These are phyloP conservation scores for Sinhomidia bicolor DNA, from an alignment of 2,888 invertebrate species.

Conservation along the genomic window DNA sequence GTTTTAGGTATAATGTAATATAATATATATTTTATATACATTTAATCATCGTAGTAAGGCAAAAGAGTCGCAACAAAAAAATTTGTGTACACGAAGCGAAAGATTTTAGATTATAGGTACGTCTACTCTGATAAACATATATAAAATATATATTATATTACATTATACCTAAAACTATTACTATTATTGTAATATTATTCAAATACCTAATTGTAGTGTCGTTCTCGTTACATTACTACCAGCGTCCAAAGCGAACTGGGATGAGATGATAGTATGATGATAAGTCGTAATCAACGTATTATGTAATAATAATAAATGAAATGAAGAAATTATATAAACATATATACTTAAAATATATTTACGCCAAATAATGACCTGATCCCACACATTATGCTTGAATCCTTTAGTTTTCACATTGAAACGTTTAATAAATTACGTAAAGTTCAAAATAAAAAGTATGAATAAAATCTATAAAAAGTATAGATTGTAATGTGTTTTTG, in stretches of 20 bases:
- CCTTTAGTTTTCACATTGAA: constrained; percentile 63
- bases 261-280: constrained; percentile 19
- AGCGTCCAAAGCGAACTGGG: constrained; percentile 17
- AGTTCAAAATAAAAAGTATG: constrained; percentile 46
- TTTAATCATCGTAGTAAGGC: constrained; percentile 54
- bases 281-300: constrained; percentile 56
- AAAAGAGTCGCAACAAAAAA: constrained; percentile 56
- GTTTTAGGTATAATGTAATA: no score
- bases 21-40: constrained; percentile 28
- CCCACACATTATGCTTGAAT: constrained; percentile 66
- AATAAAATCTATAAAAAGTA: not conserved
- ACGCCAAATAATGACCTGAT: constrained; percentile 70
- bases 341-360: constrained; percentile 61
- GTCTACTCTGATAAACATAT: not conserved
- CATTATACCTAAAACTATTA: not conserved
- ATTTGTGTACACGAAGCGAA: constrained; percentile 63
- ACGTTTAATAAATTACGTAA: constrained; percentile 61
- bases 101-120: constrained; percentile 41
- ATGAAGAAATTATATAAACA: constrained; percentile 50
- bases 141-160: not conserved
- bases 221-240: constrained; percentile 25
- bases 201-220: constrained; percentile 22
- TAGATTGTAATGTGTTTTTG: not conserved
- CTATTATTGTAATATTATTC: not conserved
- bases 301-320: constrained; percentile 30